Percentiles rank a stretch among this genome's conserved stretches.
Evolutionary conservation across 2,113 vertebrate species (phyloP).

Genomic region (Struthio camelus): DNA sequence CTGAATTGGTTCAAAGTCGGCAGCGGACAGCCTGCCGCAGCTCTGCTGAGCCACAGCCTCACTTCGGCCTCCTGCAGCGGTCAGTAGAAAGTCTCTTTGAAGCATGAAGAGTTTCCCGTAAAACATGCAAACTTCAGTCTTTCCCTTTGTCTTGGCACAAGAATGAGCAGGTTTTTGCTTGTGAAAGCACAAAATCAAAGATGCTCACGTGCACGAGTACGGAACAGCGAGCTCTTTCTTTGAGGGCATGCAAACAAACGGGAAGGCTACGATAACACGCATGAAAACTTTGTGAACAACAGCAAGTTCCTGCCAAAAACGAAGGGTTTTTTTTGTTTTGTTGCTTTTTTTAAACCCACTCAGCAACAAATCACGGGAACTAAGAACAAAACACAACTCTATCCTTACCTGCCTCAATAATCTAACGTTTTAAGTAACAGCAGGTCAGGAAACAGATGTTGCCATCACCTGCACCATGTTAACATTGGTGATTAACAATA

Average conservation of each 20-base stretch:
- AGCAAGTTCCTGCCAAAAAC: neutral
- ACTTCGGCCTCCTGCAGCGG: neutral
- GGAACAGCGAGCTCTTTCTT: rapidly evolving
- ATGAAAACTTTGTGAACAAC: neutral
- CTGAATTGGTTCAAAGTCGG: neutral
- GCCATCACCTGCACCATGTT: neutral
- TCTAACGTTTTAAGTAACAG: neutral
- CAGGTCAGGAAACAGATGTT: neutral
- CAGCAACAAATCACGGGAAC: neutral
- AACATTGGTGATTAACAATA: neutral
- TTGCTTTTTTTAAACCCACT: no score
- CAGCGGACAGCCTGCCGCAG: neutral
- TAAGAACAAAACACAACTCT: rapidly evolving
- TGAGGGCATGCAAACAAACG: neutral
- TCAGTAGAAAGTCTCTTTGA: rapidly evolving
- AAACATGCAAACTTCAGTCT: rapidly evolving
- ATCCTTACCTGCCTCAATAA: neutral
- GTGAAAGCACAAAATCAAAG: neutral
- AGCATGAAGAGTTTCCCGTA: neutral
- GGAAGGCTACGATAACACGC: neutral
- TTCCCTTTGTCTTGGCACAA: neutral
- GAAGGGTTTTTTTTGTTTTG: neutral
- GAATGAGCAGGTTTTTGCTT: rapidly evolving
- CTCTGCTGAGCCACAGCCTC: neutral
- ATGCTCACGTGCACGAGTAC: neutral